These are phyloP conservation scores for Pollicipes pollicipes DNA, from an alignment of 1,140 invertebrate genomes.

Conservation along the genomic window DNA sequence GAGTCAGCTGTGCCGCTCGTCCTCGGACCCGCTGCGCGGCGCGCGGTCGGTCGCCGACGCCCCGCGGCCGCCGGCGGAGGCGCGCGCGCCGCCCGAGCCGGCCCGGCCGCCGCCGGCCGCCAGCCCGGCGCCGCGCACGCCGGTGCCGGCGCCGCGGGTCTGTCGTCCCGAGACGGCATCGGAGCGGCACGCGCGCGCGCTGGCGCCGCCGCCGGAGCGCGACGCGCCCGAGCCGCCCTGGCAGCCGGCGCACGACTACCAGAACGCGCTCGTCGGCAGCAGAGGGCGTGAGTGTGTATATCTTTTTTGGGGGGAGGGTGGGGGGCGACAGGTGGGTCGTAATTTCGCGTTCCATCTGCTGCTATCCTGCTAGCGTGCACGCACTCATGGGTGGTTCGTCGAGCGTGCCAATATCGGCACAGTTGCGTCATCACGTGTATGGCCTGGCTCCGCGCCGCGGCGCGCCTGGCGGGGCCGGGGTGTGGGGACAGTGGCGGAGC, in stretches of 20 bases:
- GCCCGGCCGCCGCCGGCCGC: constrained; percentile 13
- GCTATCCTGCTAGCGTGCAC: too few relatives aligned
- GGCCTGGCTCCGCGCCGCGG: not conserved
- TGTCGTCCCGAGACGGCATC: not conserved
- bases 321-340: too few relatives aligned
- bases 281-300: not conserved
- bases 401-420: too few relatives aligned
- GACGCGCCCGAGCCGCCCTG: constrained; percentile 4
- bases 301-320: too few relatives aligned
- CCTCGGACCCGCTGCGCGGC: too few relatives aligned
- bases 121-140: constrained; percentile 12
- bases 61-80: too few relatives aligned
- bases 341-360: too few relatives aligned
- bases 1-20: too few relatives aligned
- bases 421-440: too few relatives aligned
- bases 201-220: not conserved
- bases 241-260: constrained; percentile 7
- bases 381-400: too few relatives aligned
- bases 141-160: constrained; percentile 7
- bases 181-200: not conserved
- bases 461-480: not conserved
- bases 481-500: not conserved
- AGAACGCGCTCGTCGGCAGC: not conserved
- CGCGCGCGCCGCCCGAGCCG: not conserved
- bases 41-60: too few relatives aligned